These are phyloP conservation scores for Trypoxylon attenuatum DNA, from an alignment of 2,888 invertebrate genomes.

Conservation along the genomic window DNA sequence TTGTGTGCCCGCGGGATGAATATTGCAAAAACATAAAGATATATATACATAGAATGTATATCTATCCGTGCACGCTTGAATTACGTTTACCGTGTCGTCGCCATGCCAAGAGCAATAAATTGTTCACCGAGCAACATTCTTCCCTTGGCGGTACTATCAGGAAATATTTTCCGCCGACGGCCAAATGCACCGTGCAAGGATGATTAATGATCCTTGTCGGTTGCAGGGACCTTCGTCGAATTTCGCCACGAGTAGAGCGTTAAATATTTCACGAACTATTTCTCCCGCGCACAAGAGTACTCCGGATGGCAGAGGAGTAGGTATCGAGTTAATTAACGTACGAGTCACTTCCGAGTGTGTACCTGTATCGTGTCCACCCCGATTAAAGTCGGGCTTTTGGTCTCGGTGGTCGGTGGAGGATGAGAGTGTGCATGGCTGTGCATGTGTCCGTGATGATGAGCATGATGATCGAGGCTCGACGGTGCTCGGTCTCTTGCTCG, in stretches of 20 bases:
- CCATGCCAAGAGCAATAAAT: conserved; percentile 33
- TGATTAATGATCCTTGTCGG: conserved; percentile 38
- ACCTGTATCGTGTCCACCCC: conserved; percentile 67
- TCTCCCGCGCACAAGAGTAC: not conserved
- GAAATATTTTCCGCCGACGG: conserved; percentile 31
- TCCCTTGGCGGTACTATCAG: conserved; percentile 28
- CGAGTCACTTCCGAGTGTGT: conserved; percentile 5
- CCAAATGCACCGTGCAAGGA: conserved; percentile 28
- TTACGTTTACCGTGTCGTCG: conserved; percentile 26
- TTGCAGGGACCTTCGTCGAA: conserved; percentile 27
- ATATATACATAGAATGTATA: conserved; percentile 8
- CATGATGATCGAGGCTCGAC: conserved; percentile 51
- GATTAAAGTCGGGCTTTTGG: conserved; percentile 61
- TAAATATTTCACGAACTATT: conserved; percentile 17
- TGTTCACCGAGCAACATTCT: conserved; percentile 31
- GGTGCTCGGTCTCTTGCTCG: conserved; percentile 56
- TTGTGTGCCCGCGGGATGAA: not conserved
- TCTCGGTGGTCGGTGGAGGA: conserved; percentile 47
- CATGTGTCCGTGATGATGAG: conserved; percentile 53
- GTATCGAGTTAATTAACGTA: not conserved
- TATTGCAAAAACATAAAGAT: not conserved
- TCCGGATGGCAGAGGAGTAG: too few relatives aligned
- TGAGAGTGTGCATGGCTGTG: conserved; percentile 54
- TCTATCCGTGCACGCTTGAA: conserved; percentile 27
- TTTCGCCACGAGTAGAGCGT: conserved; percentile 16